Evolutionary conservation across 2,113 vertebrate genomes (phyloP).

Genomic region (Indri indri): DNA sequence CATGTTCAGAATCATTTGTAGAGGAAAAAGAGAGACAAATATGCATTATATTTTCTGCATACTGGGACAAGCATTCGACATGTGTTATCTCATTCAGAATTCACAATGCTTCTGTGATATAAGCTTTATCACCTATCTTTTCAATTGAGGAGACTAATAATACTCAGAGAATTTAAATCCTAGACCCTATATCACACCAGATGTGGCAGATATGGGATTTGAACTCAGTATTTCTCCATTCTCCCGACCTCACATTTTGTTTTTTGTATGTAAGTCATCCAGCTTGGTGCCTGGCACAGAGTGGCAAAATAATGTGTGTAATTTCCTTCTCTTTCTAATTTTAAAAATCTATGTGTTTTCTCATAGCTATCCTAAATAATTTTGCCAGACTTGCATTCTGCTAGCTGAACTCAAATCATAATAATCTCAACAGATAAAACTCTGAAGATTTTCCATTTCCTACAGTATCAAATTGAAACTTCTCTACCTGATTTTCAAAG

Average conservation of each 20-base stretch:
- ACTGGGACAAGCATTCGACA: not conserved
- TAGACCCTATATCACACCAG: not conserved
- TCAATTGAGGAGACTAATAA: not conserved
- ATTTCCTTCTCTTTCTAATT: not conserved
- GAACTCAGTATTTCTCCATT: not conserved
- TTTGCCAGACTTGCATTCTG: not conserved
- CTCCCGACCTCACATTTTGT: not conserved
- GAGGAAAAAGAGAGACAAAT: not conserved
- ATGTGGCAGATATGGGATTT: not conserved
- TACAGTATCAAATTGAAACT: not conserved
- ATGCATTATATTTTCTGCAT: not conserved
- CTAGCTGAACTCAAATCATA: not conserved
- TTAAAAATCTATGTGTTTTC: not conserved
- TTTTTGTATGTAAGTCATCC: not conserved
- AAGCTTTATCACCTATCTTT: not conserved
- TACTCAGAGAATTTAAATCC: not conserved
- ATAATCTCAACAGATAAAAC: not conserved
- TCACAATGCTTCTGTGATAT: not conserved
- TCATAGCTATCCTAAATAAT: not conserved
- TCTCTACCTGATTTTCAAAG: not conserved
- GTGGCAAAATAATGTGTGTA: fast-evolving
- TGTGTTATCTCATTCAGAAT: not conserved
- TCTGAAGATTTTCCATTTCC: not conserved
- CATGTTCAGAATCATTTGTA: not conserved
- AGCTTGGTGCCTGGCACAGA: not conserved